Percentiles rank a stretch among this genome's conserved stretches.
phyloP scores from a whole-genome alignment of 2,113 vertebrate genomes.

The Albula glossodonta region DNA sequence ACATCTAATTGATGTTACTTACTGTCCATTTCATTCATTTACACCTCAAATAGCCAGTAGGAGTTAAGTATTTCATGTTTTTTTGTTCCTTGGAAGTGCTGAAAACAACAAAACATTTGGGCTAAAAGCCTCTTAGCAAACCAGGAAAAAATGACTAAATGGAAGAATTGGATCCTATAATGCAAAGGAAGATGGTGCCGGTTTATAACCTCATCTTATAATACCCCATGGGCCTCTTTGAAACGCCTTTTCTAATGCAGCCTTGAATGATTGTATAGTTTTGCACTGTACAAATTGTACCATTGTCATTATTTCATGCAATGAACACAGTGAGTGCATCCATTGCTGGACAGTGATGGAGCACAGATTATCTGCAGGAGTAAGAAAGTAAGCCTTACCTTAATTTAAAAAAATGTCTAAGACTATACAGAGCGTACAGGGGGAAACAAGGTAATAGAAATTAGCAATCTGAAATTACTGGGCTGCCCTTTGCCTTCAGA shows the following conservation, averaged over 20 bases:
- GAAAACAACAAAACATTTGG: constrained; percentile 46
- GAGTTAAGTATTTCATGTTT: constrained; percentile 37
- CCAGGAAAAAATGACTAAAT: constrained; percentile 73
- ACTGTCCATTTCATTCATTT: constrained; percentile 50
- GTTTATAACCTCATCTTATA: constrained; percentile 48
- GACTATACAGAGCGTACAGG: background rate
- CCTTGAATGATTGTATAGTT: constrained; percentile 48
- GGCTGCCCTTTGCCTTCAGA: too few species aligned
- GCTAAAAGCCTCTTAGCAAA: constrained; percentile 73
- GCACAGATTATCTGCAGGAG: background rate
- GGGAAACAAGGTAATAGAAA: too few species aligned
- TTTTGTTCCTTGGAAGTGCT: constrained; percentile 47
- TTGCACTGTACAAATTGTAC: background rate
- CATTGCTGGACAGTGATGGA: background rate
- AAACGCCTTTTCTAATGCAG: constrained; percentile 56
- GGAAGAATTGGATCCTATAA: constrained; percentile 55
- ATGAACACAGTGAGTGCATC: constrained; percentile 26
- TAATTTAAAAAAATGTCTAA: background rate
- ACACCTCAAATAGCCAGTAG: constrained; percentile 39
- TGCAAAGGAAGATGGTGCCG: constrained; percentile 47
- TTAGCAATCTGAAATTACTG: too few species aligned
- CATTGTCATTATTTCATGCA: too few species aligned
- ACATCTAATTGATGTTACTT: constrained; percentile 38
- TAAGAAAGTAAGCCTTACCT: background rate
- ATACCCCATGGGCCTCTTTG: constrained; percentile 37